Evolutionary conservation across 2,888 invertebrate species (phyloP), one percentile per base, ranked within the genome.

Genomic region (Pediacus dermestoides): DNA sequence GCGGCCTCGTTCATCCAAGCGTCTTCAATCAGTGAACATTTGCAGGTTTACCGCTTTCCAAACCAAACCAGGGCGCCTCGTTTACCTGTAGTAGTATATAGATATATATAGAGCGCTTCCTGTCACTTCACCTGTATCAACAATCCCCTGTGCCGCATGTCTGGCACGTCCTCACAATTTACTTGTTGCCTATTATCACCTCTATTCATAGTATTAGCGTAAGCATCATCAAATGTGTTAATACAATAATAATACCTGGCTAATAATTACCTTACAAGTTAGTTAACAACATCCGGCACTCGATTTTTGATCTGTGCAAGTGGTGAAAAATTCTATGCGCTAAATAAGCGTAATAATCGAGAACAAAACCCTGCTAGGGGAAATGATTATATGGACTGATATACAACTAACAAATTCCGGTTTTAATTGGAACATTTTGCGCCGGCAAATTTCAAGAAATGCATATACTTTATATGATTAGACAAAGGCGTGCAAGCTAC

Each of bases 11-110:
- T 21, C 33, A 34, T 41, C 39, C 46, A 39, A 50, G 46, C 49
- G 41, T 43, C 46, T 54, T 55, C 55, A 57, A 55, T 55, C 57
- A 55, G 50, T 44, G 45, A 43, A 48, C 52, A 52, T 50, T 53
- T 50, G 48, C 50, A 23, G 55, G 55, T 54, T 55, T 48, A 54
- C 57, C 57, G 55, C 57, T 50, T 48, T 48, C 23, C 23, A 23
- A 23, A 23, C 48, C 50, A 51, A n/a, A n/a, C n/a, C n/a, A n/a
- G n/a, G 49, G 50, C 49, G 41, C 46, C 48, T 44, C 39, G 44
- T 47, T 38, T 49, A 52, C 53, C 48, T 52, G 52, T 21, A 15
- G 4, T 41, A 30, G 18, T 15, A n/a, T n/a, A n/a, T n/a, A n/a
- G n/a, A n/a, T n/a, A n/a, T n/a, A n/a, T n/a, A n/a, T n/a, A 32